Evolutionary conservation across 1,140 invertebrate species (phyloP), one percentile per base, ranked within the genome.

Genomic region (Bombus huntii): DNA sequence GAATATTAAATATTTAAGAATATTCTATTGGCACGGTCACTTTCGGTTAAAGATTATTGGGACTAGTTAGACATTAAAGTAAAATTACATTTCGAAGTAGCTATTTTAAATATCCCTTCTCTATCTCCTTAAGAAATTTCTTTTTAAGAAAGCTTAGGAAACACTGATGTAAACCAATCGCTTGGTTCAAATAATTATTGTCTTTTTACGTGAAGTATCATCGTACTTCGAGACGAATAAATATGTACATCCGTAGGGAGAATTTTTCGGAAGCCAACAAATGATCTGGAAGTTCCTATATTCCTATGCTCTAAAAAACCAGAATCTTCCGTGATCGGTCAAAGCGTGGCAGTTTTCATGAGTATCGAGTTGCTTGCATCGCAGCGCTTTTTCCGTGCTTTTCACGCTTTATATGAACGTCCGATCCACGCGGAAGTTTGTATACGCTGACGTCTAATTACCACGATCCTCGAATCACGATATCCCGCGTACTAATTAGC

Each of bases 401-500:
- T 3, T 3, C 44, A 4, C 15, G 70, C 37, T 81, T 81, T 70
- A 68, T 65, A 57, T 42, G 68, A 53, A 53, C 59, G 59, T 74
- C 78, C 78, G 78, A 85, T 81, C 42, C 42, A 59, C 59, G 42
- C 39, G 28, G 71, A 85, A 85, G 70, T 59, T 84, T 68, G n/a
- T 75, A 37, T 70, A 85, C 71, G 80, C 79, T 65, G 76, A 76
- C 84, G 89, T 87, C 83, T 90, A 90, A 90, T 90, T 90, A 90
- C 87, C 62, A 25, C 75, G 80, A 73, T 89, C 68, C 75, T 68
- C 86, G 71, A 68, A 90, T 90, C 86, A 25, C 66, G 70, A 72
- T 79, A 76, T 75, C 80, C 76, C 34, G 72, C 70, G 62, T 90
- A 47, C 89, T 90, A 90, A 90, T 90, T 90, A 90, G 88, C 89